Conservation (phyloP, 37 sponge, comb jelly and placozoan species). For the Tethya wilhelma region DNA sequence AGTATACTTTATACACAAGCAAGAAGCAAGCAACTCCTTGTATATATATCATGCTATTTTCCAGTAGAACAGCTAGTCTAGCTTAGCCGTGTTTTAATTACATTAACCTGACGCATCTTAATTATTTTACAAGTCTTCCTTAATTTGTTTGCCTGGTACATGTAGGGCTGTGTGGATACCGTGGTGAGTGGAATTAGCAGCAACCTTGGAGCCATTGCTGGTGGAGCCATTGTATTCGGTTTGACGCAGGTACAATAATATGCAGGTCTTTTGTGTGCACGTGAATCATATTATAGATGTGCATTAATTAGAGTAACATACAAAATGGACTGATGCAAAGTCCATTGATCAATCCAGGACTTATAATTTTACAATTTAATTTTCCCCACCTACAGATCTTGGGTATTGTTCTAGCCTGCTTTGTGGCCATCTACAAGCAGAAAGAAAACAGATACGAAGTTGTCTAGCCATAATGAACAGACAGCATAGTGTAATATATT, state of each 20-base stretch:
- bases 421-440: constrained; percentile 55
- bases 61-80: no score
- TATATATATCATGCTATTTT: no score
- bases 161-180: constrained; percentile 56
- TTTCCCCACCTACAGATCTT: constrained; percentile 36
- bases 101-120: background rate
- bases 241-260: constrained; percentile 45
- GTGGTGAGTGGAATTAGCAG: background rate
- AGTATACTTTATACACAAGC: no score
- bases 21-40: no score
- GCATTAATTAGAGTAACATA: no score
- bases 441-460: constrained; percentile 63
- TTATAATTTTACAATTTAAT: background rate
- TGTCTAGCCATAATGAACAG: no score
- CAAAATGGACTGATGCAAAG: no score
- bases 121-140: no score
- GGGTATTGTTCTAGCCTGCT: constrained; percentile 58
- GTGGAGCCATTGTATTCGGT: constrained; percentile 50
- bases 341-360: no score
- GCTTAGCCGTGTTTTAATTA: no score
- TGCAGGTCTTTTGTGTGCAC: background rate
- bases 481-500: no score
- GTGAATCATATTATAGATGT: background rate
- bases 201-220: constrained; percentile 59
- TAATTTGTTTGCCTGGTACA: no score